Percentiles rank a stretch among this genome's conserved stretches.
Evolutionary conservation across 2,797 vertebrate genomes (phyloP).

Genomic region (Intellagama lesueurii): DNA sequence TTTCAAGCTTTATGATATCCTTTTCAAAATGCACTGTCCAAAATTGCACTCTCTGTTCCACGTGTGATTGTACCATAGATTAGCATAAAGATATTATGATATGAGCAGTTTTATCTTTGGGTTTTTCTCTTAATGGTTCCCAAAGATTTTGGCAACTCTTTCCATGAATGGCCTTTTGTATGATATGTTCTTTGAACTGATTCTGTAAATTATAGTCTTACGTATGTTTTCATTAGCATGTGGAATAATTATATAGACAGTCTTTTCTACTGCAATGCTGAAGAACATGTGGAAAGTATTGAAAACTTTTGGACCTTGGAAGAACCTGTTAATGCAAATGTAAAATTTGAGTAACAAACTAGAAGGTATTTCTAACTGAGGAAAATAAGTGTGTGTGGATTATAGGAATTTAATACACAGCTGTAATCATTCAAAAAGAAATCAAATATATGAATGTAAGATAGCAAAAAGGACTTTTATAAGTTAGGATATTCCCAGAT

Average conservation of each 20-base stretch:
- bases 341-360: neutral
- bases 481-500: neutral
- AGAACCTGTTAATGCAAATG: neutral
- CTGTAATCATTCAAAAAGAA: neutral
- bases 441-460: neutral
- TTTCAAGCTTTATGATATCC: neutral
- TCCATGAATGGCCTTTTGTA: neutral
- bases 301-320: neutral
- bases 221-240: neutral
- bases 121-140: neutral
- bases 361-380: neutral
- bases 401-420: neutral
- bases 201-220: neutral
- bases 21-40: neutral
- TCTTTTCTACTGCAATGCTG: neutral
- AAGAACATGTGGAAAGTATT: neutral
- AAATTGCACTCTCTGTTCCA: neutral
- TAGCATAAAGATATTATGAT: neutral
- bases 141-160: neutral
- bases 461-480: neutral
- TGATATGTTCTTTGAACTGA: neutral
- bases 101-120: neutral
- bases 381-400: neutral
- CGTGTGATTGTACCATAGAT: neutral
- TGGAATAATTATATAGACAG: neutral